phyloP scores from a whole-genome alignment of 2,797 vertebrate species.

The Chiloscyllium punctatum region DNA sequence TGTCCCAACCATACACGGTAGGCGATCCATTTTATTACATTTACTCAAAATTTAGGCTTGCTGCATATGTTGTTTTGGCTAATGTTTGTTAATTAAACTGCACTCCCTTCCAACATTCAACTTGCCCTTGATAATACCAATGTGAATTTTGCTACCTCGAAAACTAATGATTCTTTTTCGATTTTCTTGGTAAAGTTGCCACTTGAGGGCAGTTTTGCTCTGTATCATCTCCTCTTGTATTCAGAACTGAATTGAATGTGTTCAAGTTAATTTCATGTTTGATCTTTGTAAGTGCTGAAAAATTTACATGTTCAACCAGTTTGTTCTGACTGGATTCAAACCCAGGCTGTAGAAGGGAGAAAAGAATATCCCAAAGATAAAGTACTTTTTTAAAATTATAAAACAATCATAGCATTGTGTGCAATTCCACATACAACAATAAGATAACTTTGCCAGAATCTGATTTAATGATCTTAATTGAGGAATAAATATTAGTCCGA shows the following conservation, averaged over 20 bases:
- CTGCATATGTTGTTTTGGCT: not conserved
- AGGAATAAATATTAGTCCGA: not conserved
- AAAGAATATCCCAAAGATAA: not conserved
- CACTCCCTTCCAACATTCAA: not conserved
- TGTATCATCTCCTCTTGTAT: not conserved
- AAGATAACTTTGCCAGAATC: not conserved
- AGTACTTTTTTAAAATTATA: not conserved
- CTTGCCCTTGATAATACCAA: not conserved
- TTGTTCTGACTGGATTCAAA: not conserved
- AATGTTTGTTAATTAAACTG: not conserved
- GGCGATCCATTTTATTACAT: not conserved
- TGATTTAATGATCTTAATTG: not conserved
- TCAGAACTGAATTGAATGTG: not conserved
- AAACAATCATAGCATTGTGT: not conserved
- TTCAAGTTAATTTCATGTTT: not conserved
- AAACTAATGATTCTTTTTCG: not conserved
- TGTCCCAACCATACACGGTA: not conserved
- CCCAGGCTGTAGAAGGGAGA: not conserved
- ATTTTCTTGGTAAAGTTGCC: not conserved
- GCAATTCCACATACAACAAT: not conserved
- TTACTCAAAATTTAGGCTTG: not conserved
- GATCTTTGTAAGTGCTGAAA: not conserved
- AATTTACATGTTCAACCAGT: not conserved
- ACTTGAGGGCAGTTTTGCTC: constrained; percentile 4
- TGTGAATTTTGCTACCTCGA: not conserved